Evolutionary conservation across 2,797 vertebrate species (phyloP).

Genomic region (Aphelocoma californica): DNA sequence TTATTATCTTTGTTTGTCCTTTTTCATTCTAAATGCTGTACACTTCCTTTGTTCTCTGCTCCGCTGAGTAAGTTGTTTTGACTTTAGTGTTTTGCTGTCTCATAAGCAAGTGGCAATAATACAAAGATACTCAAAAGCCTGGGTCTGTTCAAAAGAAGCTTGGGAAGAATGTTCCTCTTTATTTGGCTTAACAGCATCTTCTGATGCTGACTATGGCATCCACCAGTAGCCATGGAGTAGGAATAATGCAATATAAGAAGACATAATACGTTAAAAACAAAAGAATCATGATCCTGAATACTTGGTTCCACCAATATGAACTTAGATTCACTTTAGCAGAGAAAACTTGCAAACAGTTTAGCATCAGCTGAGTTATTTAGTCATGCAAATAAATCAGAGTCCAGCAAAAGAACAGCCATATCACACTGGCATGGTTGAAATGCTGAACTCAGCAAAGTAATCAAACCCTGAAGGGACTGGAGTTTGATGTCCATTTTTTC

Average conservation of each 20-base stretch:
- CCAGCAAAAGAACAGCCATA: neutral
- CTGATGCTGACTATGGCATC: neutral
- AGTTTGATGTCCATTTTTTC: neutral
- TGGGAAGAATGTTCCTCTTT: neutral
- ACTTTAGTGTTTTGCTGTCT: slow-evolving; percentile 44
- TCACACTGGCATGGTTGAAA: neutral
- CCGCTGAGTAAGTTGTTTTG: slow-evolving; percentile 56
- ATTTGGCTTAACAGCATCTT: neutral
- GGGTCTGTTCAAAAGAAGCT: neutral
- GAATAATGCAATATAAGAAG: neutral
- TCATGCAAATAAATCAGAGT: neutral
- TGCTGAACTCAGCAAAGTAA: neutral
- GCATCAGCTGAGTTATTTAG: too few relatives aligned
- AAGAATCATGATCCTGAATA: neutral
- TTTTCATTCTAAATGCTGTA: slow-evolving; percentile 73
- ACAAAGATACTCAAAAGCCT: neutral
- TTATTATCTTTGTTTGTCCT: slow-evolving; percentile 74
- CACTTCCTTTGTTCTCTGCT: slow-evolving; percentile 44
- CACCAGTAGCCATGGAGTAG: neutral
- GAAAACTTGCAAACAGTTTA: too few relatives aligned
- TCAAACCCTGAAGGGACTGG: neutral
- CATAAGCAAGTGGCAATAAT: neutral
- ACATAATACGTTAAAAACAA: neutral
- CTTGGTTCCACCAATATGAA: neutral
- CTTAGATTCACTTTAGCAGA: neutral